These are phyloP conservation scores for Linurgus olivaceus DNA, from an alignment of 2,797 vertebrate genomes.

Conservation along the genomic window DNA sequence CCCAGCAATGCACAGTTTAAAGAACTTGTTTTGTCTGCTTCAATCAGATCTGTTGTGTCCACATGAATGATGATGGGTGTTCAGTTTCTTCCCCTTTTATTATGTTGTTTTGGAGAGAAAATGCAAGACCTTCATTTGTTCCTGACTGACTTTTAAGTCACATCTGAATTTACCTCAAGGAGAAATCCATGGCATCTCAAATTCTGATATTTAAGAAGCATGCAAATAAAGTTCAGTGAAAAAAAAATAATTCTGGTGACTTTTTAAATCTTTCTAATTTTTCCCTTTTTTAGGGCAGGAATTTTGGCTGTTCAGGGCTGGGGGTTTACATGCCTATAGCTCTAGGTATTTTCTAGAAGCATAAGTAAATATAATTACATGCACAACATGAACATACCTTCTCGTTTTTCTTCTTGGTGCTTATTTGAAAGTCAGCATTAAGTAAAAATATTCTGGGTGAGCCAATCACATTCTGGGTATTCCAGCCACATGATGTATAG, in stretches of 20 bases:
- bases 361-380: neutral
- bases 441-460: neutral
- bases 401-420: neutral
- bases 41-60: neutral
- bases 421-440: neutral
- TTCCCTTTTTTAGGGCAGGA: neutral
- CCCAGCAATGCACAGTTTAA: neutral
- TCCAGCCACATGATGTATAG: neutral
- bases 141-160: neutral
- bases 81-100: neutral
- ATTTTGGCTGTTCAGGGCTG: neutral
- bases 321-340: rapidly evolving
- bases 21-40: neutral
- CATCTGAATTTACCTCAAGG: neutral
- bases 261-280: neutral
- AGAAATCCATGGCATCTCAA: neutral
- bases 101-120: neutral
- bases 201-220: neutral
- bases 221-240: neutral
- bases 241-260: neutral
- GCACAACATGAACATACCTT: neutral
- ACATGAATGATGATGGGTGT: neutral
- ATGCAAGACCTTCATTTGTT: neutral
- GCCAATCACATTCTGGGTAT: neutral
- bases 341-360: neutral